Percentiles rank a stretch among this genome's conserved stretches.
These are phyloP conservation scores for Syrrhaptes paradoxus DNA, from an alignment of 2,113 vertebrate species.

Conservation along the genomic window DNA sequence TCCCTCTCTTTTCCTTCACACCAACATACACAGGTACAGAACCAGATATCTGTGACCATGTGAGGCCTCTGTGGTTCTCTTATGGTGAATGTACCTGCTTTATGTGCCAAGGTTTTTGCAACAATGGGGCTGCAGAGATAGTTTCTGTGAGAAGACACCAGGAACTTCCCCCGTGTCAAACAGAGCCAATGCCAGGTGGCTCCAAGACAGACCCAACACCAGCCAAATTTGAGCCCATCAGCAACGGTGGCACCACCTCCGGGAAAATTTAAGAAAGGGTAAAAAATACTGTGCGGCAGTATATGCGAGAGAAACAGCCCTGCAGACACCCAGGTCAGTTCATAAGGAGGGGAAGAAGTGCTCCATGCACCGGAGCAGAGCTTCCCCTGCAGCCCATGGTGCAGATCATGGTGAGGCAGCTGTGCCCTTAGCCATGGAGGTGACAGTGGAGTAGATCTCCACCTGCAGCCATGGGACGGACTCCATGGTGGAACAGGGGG, in stretches of 20 bases:
- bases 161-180: neutral
- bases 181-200: neutral
- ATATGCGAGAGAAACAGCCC: too few relatives aligned
- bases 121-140: too few relatives aligned
- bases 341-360: too few relatives aligned
- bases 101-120: neutral
- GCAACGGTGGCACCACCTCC: too few relatives aligned
- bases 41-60: too few relatives aligned
- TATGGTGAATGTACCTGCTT: neutral
- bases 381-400: neutral
- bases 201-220: rapidly evolving
- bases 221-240: neutral
- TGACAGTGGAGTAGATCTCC: neutral
- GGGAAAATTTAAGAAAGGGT: too few relatives aligned
- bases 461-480: neutral
- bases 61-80: neutral
- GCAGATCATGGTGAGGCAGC: neutral
- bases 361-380: too few relatives aligned
- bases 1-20: neutral
- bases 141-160: neutral
- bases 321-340: too few relatives aligned
- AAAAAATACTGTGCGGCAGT: too few relatives aligned
- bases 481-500: too few relatives aligned
- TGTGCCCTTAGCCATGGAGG: neutral
- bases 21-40: neutral